phyloP scores from a whole-genome alignment of 2,888 invertebrate species.

The Aspidiotus destructor region DNA sequence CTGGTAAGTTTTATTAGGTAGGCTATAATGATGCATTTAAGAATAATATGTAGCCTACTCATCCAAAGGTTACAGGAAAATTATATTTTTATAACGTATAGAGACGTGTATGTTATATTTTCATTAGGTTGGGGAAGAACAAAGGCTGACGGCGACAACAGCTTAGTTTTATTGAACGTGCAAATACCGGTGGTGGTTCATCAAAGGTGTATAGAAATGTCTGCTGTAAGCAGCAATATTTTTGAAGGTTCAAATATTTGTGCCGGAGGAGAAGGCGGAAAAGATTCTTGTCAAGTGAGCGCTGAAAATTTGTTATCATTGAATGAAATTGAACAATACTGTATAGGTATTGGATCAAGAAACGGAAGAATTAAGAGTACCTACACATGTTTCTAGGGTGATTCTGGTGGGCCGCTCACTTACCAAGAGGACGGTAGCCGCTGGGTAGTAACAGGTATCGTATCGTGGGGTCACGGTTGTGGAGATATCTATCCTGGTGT shows the following conservation, averaged over 20 bases:
- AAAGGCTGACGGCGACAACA: conserved; percentile 53
- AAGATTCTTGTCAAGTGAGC: conserved; percentile 69
- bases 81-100: too few relatives aligned
- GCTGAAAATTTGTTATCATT: too few relatives aligned
- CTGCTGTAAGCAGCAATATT: conserved; percentile 49
- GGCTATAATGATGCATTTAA: too few relatives aligned
- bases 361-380: too few relatives aligned
- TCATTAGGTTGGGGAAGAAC: conserved; percentile 62
- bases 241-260: conserved; percentile 58
- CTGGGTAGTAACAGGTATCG: conserved; percentile 69
- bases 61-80: too few relatives aligned
- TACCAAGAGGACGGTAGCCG: conserved; percentile 59
- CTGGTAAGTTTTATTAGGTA: conserved; percentile 38
- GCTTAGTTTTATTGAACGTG: conserved; percentile 64
- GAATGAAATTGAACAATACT: too few relatives aligned
- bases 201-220: conserved; percentile 52
- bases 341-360: too few relatives aligned
- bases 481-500: conserved; percentile 68
- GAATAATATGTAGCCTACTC: too few relatives aligned
- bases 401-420: conserved; percentile 75
- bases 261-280: conserved; percentile 67
- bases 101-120: not conserved
- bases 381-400: conserved; percentile 53
- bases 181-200: conserved; percentile 68
- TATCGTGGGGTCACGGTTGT: conserved; percentile 77